Evolutionary conservation across 1,140 invertebrate species (phyloP).

Genomic region (Acromyrmex heyeri): DNA sequence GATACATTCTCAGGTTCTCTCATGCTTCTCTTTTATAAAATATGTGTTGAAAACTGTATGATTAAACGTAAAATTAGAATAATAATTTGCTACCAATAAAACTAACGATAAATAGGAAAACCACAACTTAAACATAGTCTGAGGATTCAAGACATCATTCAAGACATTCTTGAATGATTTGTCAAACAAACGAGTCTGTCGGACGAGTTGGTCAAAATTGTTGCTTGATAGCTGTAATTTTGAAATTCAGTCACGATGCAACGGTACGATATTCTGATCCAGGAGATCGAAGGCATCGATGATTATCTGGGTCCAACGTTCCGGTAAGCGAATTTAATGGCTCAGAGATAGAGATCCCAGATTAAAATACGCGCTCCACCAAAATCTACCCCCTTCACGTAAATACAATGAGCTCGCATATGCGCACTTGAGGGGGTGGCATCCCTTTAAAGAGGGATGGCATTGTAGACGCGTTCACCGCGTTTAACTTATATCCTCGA

Average conservation of each 20-base stretch:
- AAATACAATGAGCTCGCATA: conserved; percentile 79
- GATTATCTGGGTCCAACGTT: conserved; percentile 97
- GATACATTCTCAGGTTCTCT: too few relatives aligned
- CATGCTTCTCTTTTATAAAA: too few relatives aligned
- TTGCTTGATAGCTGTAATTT: not conserved
- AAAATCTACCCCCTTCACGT: conserved; percentile 78
- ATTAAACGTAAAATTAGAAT: too few relatives aligned
- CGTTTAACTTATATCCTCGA: conserved; percentile 27
- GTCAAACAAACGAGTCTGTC: too few relatives aligned
- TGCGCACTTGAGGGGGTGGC: conserved; percentile 80
- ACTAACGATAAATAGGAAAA: too few relatives aligned
- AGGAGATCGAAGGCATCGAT: conserved; percentile 96
- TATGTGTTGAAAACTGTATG: too few relatives aligned
- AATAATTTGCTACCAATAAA: too few relatives aligned
- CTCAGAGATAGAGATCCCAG: not conserved
- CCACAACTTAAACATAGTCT: too few relatives aligned
- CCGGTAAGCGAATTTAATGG: conserved; percentile 86
- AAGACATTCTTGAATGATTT: too few relatives aligned
- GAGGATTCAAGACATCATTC: too few relatives aligned
- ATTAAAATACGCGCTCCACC: conserved; percentile 78
- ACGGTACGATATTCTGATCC: conserved; percentile 90
- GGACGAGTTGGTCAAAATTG: not conserved
- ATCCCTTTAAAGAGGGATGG: conserved; percentile 35
- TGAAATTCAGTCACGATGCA: conserved; percentile 76
- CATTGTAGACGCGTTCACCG: not conserved